phyloP scores from a whole-genome alignment of 2,113 vertebrate genomes.

The Noturus placidus region DNA sequence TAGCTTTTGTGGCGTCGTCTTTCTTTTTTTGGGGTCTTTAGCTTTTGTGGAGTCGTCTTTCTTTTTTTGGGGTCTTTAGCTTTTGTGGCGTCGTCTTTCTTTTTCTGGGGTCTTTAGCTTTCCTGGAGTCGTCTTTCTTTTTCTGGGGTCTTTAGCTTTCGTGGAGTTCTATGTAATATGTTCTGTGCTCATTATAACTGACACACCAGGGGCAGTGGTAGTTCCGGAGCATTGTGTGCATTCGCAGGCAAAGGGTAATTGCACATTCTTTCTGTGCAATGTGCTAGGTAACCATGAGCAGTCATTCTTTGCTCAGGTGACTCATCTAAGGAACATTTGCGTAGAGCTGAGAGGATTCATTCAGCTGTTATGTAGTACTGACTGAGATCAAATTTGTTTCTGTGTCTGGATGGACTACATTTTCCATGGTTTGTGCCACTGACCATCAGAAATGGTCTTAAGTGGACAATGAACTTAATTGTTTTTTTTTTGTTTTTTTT shows the following conservation, averaged over 20 bases:
- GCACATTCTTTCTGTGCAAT: slow-evolving; percentile 9
- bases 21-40: too few species aligned
- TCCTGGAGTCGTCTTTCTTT: slow-evolving; percentile 13
- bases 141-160: slow-evolving; percentile 33
- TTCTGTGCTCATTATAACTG: slow-evolving; percentile 49
- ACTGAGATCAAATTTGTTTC: neutral
- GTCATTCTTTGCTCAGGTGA: neutral
- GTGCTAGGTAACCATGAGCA: slow-evolving; percentile 1
- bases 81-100: slow-evolving; percentile 20
- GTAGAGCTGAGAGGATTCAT: slow-evolving; percentile 1
- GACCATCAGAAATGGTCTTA: neutral
- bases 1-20: too few species aligned
- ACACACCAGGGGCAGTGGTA: slow-evolving; percentile 23
- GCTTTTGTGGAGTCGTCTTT: slow-evolving; percentile 19
- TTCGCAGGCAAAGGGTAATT: slow-evolving; percentile 43
- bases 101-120: slow-evolving; percentile 33
- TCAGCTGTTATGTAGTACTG: neutral
- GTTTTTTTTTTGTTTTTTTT: neutral
- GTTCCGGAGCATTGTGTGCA: slow-evolving; percentile 49
- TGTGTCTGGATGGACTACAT: neutral
- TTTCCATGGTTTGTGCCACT: neutral
- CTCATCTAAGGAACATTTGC: neutral
- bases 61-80: too few species aligned
- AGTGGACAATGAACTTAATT: neutral
- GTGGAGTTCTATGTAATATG: slow-evolving; percentile 42